phyloP scores from a whole-genome alignment of 2,797 vertebrate genomes.

The Scomberomorus guttatus region DNA sequence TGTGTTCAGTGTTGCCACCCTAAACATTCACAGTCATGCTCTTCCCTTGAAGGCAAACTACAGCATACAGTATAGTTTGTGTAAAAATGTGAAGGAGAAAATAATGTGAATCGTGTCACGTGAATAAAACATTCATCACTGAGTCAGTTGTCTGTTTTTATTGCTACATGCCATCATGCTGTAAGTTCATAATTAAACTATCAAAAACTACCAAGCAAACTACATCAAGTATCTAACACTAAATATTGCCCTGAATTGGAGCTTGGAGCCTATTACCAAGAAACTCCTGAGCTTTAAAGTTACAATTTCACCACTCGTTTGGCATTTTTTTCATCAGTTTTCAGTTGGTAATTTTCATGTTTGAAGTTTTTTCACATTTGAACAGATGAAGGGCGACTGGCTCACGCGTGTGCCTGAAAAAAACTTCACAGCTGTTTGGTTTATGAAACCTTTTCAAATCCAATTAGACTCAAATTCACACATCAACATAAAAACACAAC shows the following conservation, averaged over 20 bases:
- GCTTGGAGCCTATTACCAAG: background rate
- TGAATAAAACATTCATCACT: background rate
- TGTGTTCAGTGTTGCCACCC: background rate
- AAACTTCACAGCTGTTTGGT: constrained; percentile 33
- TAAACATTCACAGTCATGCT: background rate
- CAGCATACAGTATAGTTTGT: background rate
- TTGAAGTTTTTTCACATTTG: constrained; percentile 3
- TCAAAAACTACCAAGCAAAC: background rate
- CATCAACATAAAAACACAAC: constrained; percentile 17
- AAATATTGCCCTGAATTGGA: background rate
- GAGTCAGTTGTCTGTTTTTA: background rate
- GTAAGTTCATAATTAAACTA: too few species aligned
- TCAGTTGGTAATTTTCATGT: background rate
- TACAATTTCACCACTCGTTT: background rate
- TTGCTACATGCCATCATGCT: background rate
- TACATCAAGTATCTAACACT: too few species aligned
- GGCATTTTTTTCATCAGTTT: background rate
- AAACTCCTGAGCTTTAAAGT: background rate
- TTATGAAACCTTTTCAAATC: constrained; percentile 23
- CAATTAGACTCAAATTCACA: constrained; percentile 33
- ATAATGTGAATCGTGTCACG: background rate
- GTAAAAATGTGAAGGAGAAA: background rate
- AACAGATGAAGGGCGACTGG: constrained; percentile 21
- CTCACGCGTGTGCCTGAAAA: constrained; percentile 3
- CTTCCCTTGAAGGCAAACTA: background rate